These are phyloP conservation scores for Homalodisca vitripennis DNA, from an alignment of 1,140 invertebrate genomes.

Conservation along the genomic window DNA sequence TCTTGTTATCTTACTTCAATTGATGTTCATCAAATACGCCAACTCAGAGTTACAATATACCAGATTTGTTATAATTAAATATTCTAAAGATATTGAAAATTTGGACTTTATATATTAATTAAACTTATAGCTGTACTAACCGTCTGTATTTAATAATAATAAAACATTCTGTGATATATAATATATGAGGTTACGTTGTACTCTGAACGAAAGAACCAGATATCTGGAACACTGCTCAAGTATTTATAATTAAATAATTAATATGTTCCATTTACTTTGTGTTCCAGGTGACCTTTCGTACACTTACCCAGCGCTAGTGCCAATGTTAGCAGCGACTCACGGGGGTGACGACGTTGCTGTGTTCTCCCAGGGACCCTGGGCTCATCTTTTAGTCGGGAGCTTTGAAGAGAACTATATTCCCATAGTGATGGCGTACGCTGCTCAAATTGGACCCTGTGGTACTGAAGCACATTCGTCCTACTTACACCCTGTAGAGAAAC, in stretches of 20 bases:
- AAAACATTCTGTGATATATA: too few species aligned
- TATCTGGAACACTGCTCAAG: too few species aligned
- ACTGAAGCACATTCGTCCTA: not conserved
- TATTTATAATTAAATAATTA: not conserved
- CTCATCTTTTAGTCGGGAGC: conserved; percentile 62
- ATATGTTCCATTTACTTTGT: not conserved
- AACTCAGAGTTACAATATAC: too few species aligned
- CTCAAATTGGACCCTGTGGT: conserved; percentile 38
- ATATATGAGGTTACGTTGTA: too few species aligned
- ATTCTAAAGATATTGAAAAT: too few species aligned
- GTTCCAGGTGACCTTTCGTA: conserved; percentile 39
- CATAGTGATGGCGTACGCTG: conserved; percentile 60
- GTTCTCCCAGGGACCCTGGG: conserved; percentile 60
- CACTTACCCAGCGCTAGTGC: conserved; percentile 50
- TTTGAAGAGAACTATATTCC: conserved; percentile 64
- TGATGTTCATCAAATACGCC: too few species aligned
- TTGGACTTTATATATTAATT: not conserved
- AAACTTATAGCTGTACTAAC: too few species aligned
- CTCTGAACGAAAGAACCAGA: too few species aligned
- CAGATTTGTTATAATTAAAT: too few species aligned
- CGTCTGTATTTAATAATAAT: too few species aligned
- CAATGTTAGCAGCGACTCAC: conserved; percentile 59
- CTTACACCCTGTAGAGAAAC: too few species aligned
- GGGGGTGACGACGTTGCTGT: conserved; percentile 69
- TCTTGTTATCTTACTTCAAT: too few species aligned